These are phyloP conservation scores for Acyrthosiphon pisum DNA, from an alignment of 1,140 invertebrate species.

Conservation along the genomic window DNA sequence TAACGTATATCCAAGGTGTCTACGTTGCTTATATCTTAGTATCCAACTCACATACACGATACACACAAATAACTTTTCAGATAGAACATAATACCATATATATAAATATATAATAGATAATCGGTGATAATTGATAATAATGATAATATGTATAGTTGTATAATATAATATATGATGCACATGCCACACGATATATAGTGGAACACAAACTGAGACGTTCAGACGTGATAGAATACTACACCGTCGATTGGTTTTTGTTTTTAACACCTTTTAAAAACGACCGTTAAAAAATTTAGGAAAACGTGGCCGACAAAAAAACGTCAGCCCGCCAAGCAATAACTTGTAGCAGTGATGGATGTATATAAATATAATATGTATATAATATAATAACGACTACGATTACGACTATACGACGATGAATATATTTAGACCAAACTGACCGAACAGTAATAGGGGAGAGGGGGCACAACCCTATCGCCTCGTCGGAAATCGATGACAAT, in stretches of 20 bases:
- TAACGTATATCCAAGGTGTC: no score
- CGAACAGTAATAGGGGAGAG: not conserved
- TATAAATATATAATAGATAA: no score
- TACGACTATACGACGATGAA: not conserved
- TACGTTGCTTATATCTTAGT: no score
- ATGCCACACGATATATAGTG: not conserved
- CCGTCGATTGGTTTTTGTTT: constrained; percentile 4
- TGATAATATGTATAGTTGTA: not conserved
- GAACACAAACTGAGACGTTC: not conserved
- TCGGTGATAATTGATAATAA: no score
- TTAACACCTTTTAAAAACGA: constrained; percentile 18
- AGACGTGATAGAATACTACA: not conserved
- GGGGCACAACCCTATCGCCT: not conserved
- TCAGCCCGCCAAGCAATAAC: not conserved
- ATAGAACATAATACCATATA: not conserved
- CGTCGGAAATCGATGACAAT: constrained; percentile 33
- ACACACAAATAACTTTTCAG: not conserved
- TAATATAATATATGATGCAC: not conserved
- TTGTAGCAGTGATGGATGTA: not conserved
- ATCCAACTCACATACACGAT: no score
- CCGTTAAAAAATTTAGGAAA: not conserved
- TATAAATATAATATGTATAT: not conserved
- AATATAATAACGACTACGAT: not conserved
- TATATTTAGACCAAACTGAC: constrained; percentile 27
- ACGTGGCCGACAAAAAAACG: not conserved